Evolutionary conservation across 2,888 invertebrate genomes (phyloP), one percentile per base, ranked within the genome.

Genomic region (Dioctria linearis): DNA sequence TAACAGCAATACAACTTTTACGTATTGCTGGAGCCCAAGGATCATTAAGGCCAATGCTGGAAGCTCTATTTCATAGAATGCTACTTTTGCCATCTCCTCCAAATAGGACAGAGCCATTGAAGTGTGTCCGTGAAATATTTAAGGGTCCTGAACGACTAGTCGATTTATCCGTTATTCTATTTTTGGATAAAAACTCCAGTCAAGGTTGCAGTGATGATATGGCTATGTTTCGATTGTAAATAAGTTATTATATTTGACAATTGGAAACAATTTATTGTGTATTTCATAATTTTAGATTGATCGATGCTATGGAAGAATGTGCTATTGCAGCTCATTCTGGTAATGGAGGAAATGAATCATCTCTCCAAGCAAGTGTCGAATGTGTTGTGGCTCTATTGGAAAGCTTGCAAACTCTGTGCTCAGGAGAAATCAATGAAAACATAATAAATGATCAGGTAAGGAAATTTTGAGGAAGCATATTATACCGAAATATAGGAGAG

Each of bases 21-120:
- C 92, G 97, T 11, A 90, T 98, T 57, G 96, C 98, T 0, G 98
- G 98, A 0, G 94, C 95, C 54, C 95, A 96, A 40, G 93, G 95
- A 0, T 94, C 94, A n/a, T 89, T 98, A 67, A 91, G 98, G 11
- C 97, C 98, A 6, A 97, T 98, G 61, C 89, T 98, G 65, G 98
- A 98, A 87, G 97, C 98, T 0, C 90, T 98, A 2, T 98, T 98
- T 87, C 98, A 98, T 88, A 92, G 98, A 80, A 96, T 98, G 94
- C 89, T 98, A 3, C 90, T 98, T 0, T 93, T 97, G 88, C 97
- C 98, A 13, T 95, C 96, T 0, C 94, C 95, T 0, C 92, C 94
- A 61, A 96, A 96, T 87, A 91, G 98, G 61, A 91, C 95, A 6
- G 97, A 98, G 85, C 95, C 97, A 0, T 86, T 98, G 43, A 92